Base-by-base conservation (phyloP, 2,888 invertebrate species). In the Bembecia ichneumoniformis region DNA sequence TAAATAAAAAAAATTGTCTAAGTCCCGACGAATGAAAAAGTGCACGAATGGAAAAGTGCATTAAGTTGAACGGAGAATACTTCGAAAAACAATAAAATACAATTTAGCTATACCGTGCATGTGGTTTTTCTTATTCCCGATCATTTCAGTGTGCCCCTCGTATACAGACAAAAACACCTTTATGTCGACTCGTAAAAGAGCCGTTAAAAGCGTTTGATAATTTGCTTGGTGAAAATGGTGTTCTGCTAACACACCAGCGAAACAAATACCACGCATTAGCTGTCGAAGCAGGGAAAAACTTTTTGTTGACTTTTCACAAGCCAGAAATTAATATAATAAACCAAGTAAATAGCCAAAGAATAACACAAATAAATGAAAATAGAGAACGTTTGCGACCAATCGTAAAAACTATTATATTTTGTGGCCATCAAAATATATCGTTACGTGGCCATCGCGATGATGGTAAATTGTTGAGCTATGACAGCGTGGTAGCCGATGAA, bases 171-270 rank as follows among this genome's bases (percentile, higher is more conserved):
- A n/a, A n/a, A n/a, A n/a, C n/a, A n/a, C n/a, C n/a, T n/a, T n/a
- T n/a, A n/a, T n/a, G n/a, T n/a, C n/a, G n/a, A n/a, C n/a, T n/a
- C n/a, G n/a, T n/a, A n/a, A n/a, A n/a, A n/a, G n/a, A n/a, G n/a
- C n/a, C n/a, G n/a, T n/a, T n/a, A n/a, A n/a, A n/a, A n/a, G n/a
- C n/a, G n/a, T n/a, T n/a, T n/a, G n/a, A n/a, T n/a, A n/a, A n/a
- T n/a, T n/a, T n/a, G n/a, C n/a, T n/a, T n/a, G n/a, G n/a, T n/a
- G n/a, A n/a, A n/a, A n/a, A 52, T 49, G 52, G 54, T 51, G 49
- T 51, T 52, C 45, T 49, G 54, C 52, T 51, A 49, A 54, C 50
- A 54, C 52, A 49, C 49, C 51, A 50, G 51, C 46, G 20, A 46
- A 46, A 46, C 20, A 15, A 47, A 47, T 50, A 50, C 50, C 50